Base-by-base conservation (phyloP, 2,888 invertebrate genomes). In the Stenolophus ochropezus region DNA sequence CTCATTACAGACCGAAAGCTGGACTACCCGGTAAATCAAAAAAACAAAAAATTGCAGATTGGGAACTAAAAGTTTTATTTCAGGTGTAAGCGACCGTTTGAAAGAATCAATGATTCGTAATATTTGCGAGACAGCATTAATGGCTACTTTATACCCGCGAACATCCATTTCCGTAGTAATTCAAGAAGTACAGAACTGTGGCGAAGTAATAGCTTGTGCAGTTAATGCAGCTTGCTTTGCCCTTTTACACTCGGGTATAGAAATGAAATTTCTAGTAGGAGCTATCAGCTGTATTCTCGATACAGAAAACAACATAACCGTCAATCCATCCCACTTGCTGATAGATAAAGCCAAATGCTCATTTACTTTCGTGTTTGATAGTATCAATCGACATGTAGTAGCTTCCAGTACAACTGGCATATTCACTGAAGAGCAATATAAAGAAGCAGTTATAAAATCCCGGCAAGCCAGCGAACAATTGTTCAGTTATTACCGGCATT, bases 101-200 rank as follows among this genome's bases (percentile, higher is more conserved):
- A 92, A 93, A 82, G 97, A 97, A 89, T 91, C 93, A 84, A 91
- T 94, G 4, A 92, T 98, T 77, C 91, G 91, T 84, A 95, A 95
- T 86, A 94, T 94, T 0, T 95, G 96, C 88, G 95, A 96, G 87
- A 90, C 94, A 8, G 93, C 94, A 0, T 88, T 98, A 42, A 86
- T 95, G 0, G 90, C 94, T 0, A 90, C 93, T 18, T 86, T 96
- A 47, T 94, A 97, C 90, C 97, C 98, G 2, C 91, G 97, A 71
- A 93, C 97, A 0, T 93, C 94, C 23, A 93, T 98, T 85, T 92
- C 92, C 0, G 90, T 98, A 51, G 94, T 95, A 77, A 88, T 98
- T 77, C 97, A 98, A 88, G 97, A 98, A 90, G 89, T 97, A 86
- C 96, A 97, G 87, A 94, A 97, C 89, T 92, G 91, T 87, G 96